Base-by-base conservation (phyloP, 2,113 vertebrate genomes). In the Planiliza haematocheilus region DNA sequence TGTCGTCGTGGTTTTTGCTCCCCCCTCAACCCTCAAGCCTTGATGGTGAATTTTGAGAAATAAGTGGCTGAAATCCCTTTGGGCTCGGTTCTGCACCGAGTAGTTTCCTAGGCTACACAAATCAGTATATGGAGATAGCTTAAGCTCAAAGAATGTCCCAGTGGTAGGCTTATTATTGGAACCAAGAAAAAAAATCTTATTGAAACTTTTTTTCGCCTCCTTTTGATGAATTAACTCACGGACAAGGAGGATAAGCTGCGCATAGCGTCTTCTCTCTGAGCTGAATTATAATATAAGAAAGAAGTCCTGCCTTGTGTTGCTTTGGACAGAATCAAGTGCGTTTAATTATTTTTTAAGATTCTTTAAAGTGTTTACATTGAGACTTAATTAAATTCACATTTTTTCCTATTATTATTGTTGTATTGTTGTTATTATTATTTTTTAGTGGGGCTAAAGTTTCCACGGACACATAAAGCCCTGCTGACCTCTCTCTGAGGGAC, bases 81-180 rank as follows among this genome's bases (percentile, higher is more conserved):
- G 90, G 89, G 91, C 89, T 94, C 92, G 91, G 83, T 93, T 92
- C 91, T 91, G 92, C 93, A 89, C 94, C 95, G 94, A 90, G 92
- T 89, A 91, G 95, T 96, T 94, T 92, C 93, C 94, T 95, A 92
- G 92, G 93, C 93, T 85, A 92, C 95, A 97, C 95, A 96, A 97
- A 96, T 94, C 95, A 95, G 90, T 94, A 94, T 97, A 96, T 97
- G 94, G 96, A 97, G 96, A 96, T 97, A 96, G 95, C 92, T 94
- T 92, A 90, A 93, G 94, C 94, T 90, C 82, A 93, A 92, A 97
- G 95, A 98, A 97, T 97, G 96, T 96, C 96, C 91, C 96, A 98
- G 96, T 97, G 96, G 97, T 97, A 93, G 94, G 89, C 94, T 95
- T 96, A 96, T 98, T 97, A 96, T 91, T 88, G 72, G 75, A 88